A percentile compares a stretch with the other conserved stretches of the same genome.
Conservation (phyloP, 23 tunicate genomes). For the Botrylloides violaceus region DNA sequence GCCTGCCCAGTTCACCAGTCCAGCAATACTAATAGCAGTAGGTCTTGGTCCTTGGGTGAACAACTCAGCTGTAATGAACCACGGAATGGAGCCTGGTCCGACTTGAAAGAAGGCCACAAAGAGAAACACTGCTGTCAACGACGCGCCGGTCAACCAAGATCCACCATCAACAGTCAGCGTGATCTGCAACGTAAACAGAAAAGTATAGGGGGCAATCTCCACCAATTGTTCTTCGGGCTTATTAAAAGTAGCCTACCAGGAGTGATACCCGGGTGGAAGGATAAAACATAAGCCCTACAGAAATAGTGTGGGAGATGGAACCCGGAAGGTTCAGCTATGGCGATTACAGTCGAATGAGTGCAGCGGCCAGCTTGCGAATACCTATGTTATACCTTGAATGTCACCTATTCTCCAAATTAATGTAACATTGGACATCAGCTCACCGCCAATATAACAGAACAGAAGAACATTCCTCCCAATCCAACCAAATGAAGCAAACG, state of each 20-base stretch:
- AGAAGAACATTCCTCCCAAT: slow-evolving; percentile 74
- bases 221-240: too few relatives aligned
- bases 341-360: too few relatives aligned
- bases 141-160: slow-evolving; percentile 36
- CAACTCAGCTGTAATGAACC: slow-evolving; percentile 94
- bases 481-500: slow-evolving; percentile 78
- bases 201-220: too few relatives aligned
- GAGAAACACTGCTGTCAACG: slow-evolving; percentile 45
- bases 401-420: too few relatives aligned
- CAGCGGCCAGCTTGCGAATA: too few relatives aligned
- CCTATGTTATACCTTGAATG: too few relatives aligned
- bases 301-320: too few relatives aligned
- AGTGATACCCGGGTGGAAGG: too few relatives aligned
- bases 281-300: too few relatives aligned
- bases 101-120: slow-evolving; percentile 93
- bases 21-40: slow-evolving; percentile 83
- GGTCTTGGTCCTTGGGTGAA: slow-evolving; percentile 78
- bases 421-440: too few relatives aligned
- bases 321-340: too few relatives aligned
- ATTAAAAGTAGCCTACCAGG: too few relatives aligned
- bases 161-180: background rate
- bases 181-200: slow-evolving; percentile 2
- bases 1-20: slow-evolving; percentile 82
- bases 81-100: slow-evolving; percentile 97
- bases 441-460: slow-evolving; percentile 63